Evolutionary conservation across 2,797 vertebrate genomes (phyloP).

Genomic region (Pogonophryne albipinna): DNA sequence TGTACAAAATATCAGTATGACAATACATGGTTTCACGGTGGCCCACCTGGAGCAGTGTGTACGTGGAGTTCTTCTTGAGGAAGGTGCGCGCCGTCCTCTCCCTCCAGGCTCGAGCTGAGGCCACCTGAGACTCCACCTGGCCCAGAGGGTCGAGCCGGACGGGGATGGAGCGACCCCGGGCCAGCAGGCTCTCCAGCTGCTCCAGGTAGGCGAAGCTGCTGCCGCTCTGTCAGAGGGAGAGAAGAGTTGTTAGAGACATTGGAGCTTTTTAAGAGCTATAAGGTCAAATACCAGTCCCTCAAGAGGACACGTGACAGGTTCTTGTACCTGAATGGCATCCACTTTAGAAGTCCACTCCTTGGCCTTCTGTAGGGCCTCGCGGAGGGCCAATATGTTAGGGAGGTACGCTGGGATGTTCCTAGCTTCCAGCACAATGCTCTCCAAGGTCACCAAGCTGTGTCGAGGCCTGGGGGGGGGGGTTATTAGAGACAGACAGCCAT

Average conservation of each 20-base stretch:
- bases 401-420: conserved; percentile 97
- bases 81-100: conserved; percentile 96
- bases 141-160: conserved; percentile 93
- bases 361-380: conserved; percentile 95
- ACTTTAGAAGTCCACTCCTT: conserved; percentile 97
- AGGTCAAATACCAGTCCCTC: background rate
- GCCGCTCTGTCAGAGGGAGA: conserved; percentile 86
- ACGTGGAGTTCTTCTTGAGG: conserved; percentile 98
- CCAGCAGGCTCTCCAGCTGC: conserved; percentile 94
- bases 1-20: too few relatives aligned
- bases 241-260: background rate
- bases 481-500: background rate
- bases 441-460: conserved; percentile 93
- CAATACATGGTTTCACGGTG: background rate
- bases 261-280: background rate
- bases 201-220: conserved; percentile 94
- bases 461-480: conserved; percentile 85
- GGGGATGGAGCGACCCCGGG: conserved; percentile 93
- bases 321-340: conserved; percentile 93
- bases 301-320: background rate
- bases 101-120: conserved; percentile 95
- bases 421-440: conserved; percentile 95
- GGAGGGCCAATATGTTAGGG: conserved; percentile 94
- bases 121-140: conserved; percentile 96
- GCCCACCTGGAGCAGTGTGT: conserved; percentile 93